Evolutionary conservation across 2,888 invertebrate species (phyloP), one percentile per base, ranked within the genome.

Genomic region (Odontomyia ornata): DNA sequence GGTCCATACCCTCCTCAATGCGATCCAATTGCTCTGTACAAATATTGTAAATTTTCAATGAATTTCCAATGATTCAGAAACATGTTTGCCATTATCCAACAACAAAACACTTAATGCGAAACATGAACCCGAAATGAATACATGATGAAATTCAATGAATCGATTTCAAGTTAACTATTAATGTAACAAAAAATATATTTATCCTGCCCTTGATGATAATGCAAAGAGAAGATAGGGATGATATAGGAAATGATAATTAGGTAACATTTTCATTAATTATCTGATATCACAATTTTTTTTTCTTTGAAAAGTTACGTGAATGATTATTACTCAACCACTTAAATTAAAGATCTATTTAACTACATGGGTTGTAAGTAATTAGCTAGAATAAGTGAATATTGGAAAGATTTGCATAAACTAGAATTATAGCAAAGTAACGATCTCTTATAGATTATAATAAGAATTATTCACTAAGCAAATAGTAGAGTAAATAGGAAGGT

Each of bases 1-100:
- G 98, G 89, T 99, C 99, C 97, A 99, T 98, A 57, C 99, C 99
- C 89, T 98, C 98, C 89, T 99, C 99, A 88, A 99, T 96, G 84
- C 99, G 93, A 89, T 99, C 99, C 92, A 99, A 90, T 96, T 99
- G 99, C 88, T 99, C 99, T 97, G 88, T 88, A 65, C 52, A 23
- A 52, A 18, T 52, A 52, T 52, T 4, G 5, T 52, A 52, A 52
- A 13, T 9, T 52, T 36, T 36, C 36, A 36, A 36, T 36, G 36
- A 36, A 36, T 36, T 36, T 5, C 3, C 13, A 52, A 52, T 60
- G 18, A 23, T 2, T 23, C 23, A 25, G 21, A 60, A 18, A 25
- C 23, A 60, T 5, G 4, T 25, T 60, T 25, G 57, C 18, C 46
- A 56, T 28, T 25, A 36, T 47, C 28, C 30, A 52, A 30, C 47